A percentile compares a stretch with the other conserved stretches of the same genome.
Evolutionary conservation across 2,797 vertebrate species (phyloP).

Genomic region (Pangasius djambal): DNA sequence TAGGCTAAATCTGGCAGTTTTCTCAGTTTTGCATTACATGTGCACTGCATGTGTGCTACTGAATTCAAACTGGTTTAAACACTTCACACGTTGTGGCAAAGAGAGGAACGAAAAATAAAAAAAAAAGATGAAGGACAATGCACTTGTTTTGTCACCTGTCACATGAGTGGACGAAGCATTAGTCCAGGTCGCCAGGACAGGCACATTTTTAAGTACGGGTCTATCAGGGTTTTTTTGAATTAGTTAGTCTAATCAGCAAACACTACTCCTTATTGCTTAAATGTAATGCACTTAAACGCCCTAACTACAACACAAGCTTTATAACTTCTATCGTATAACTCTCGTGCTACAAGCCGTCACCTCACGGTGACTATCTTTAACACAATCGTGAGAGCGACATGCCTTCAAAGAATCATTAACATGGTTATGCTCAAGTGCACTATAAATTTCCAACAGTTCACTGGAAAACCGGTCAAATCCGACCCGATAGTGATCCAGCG

Average conservation of each 20-base stretch:
- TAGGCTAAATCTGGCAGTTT: background rate
- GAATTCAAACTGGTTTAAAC: background rate
- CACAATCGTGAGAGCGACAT: background rate
- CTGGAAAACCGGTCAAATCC: background rate
- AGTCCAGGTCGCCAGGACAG: background rate
- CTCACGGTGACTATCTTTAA: background rate
- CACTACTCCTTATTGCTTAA: background rate
- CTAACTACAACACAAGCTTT: background rate
- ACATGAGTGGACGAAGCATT: too few species aligned
- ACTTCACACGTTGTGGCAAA: background rate
- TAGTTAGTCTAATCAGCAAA: background rate
- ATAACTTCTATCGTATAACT: background rate
- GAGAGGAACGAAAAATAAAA: too few species aligned
- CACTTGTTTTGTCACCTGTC: background rate
- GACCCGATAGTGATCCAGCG: background rate
- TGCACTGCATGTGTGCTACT: background rate
- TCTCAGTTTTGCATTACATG: background rate
- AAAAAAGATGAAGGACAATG: background rate
- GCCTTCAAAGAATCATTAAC: background rate
- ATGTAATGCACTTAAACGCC: background rate
- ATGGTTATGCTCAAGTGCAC: background rate
- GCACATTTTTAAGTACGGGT: background rate
- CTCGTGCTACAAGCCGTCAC: background rate
- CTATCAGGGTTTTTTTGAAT: background rate
- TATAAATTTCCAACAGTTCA: background rate